Base-by-base conservation (phyloP, 2,797 vertebrate genomes). In the Pitangus sulphuratus region DNA sequence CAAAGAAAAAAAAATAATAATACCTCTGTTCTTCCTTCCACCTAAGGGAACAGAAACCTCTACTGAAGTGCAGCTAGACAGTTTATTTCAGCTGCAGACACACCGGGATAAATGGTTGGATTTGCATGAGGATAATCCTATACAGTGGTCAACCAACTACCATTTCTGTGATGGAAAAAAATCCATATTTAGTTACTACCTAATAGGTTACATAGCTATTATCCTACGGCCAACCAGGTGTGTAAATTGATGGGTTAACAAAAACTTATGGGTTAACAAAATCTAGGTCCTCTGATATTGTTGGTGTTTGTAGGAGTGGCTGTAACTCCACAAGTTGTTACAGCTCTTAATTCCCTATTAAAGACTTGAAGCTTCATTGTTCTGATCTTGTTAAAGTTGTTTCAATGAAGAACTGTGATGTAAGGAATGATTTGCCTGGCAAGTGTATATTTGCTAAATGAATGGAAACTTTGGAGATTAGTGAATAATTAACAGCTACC, bases 341-440 rank as follows among this genome's bases (percentile, higher is more conserved):
- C 19, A 39, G 30, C 10, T 68, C 24, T 56, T 7, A 18, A 11
- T 33, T 68, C 3, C 4, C 12, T 54, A 6, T 50, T 26, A 48
- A 58, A 72, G 15, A 18, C 17, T 68, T 78, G 45, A 58, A 84
- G 26, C 33, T 75, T 3, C 12, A 5, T 56, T 69, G 16, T 50
- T 89, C 40, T 57, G 71, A 65, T 45, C 15, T 58, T 47, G 19
- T 35, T 95, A 35, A 78, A 69, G 30, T 28, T 75, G 37, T 44
- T 84, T 79, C 54, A 58, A 8, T 75, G 53, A 70, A 68, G 66
- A 91, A 39, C 37, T 80, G 50, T n/a, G 25, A 75, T 68, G n/a
- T 40, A 82, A 31, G 61, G 84, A 96, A 92, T 79, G 84, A 93
- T 70, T 75, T 93, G 26, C n/a, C 57, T 48, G 45, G 48, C 82